These are phyloP conservation scores for Lepetodrilus schrolli DNA, from an alignment of 2,888 invertebrate genomes.

Conservation along the genomic window DNA sequence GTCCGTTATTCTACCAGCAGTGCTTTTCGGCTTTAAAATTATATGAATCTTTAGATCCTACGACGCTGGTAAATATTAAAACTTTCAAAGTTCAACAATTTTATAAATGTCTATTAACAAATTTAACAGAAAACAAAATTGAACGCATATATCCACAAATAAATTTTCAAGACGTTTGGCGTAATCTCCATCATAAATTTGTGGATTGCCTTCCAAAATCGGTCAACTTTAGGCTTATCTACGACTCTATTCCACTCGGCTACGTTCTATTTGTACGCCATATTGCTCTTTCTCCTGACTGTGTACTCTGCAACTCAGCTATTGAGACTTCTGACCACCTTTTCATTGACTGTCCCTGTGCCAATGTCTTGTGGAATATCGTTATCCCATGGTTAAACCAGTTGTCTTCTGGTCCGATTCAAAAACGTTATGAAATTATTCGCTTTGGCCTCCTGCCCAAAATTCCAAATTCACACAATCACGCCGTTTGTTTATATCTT, in stretches of 20 bases:
- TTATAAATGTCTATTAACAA: not conserved
- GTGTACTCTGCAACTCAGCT: not conserved
- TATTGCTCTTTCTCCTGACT: not conserved
- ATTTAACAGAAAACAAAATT: not conserved
- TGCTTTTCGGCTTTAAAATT: conserved; percentile 21
- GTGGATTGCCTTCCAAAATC: conserved; percentile 16
- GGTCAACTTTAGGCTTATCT: not conserved
- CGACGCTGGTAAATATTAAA: not conserved
- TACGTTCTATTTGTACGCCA: not conserved
- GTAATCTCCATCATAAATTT: not conserved
- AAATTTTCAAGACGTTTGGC: not conserved
- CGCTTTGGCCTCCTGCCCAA: not conserved
- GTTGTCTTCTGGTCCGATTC: not conserved
- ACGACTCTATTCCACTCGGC: not conserved
- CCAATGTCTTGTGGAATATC: not conserved
- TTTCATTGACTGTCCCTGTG: not conserved
- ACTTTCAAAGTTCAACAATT: not conserved
- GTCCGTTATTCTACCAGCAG: conserved; percentile 31
- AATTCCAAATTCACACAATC: not conserved
- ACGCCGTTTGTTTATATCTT: not conserved
- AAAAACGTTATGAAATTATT: not conserved
- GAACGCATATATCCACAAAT: not conserved
- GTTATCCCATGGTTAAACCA: not conserved
- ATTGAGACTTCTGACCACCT: conserved; percentile 11
- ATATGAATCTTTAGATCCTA: not conserved